These are phyloP conservation scores for Syngnathus rostellatus DNA, from an alignment of 2,797 vertebrate genomes.

Conservation along the genomic window DNA sequence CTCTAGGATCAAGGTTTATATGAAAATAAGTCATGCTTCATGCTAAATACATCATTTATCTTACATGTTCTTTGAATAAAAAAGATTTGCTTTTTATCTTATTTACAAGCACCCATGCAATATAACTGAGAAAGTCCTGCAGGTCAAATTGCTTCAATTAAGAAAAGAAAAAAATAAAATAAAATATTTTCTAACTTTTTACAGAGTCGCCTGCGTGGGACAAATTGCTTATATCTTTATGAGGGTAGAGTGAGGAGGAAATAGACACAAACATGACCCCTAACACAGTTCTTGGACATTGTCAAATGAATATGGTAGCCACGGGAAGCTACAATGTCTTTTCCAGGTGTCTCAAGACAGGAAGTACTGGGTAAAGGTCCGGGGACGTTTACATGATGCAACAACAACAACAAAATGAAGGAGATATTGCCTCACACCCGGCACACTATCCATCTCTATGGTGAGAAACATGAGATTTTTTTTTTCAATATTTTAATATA, in stretches of 20 bases:
- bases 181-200: constrained; percentile 78
- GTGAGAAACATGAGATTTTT: constrained; percentile 64
- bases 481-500: constrained; percentile 58
- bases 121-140: constrained; percentile 85
- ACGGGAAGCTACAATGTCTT: constrained; percentile 50
- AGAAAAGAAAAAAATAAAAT: constrained; percentile 73
- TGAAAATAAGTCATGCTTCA: constrained; percentile 99
- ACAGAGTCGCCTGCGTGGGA: constrained; percentile 77
- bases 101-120: constrained; percentile 92
- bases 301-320: constrained; percentile 53
- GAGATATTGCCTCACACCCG: constrained; percentile 70
- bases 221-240: constrained; percentile 79
- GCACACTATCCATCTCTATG: constrained; percentile 62
- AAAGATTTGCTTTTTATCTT: constrained; percentile 81
- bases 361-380: constrained; percentile 36
- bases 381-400: constrained; percentile 60
- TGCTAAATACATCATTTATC: constrained; percentile 99
- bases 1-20: constrained; percentile 98
- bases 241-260: constrained; percentile 71
- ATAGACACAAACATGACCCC: constrained; percentile 56
- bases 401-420: constrained; percentile 64
- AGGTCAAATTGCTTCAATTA: constrained; percentile 86
- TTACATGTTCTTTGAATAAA: constrained; percentile 97
- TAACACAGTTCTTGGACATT: constrained; percentile 54
- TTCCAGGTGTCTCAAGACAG: constrained; percentile 56